phyloP scores from a whole-genome alignment of 2,113 vertebrate genomes.

The Herpailurus yagouaroundi region DNA sequence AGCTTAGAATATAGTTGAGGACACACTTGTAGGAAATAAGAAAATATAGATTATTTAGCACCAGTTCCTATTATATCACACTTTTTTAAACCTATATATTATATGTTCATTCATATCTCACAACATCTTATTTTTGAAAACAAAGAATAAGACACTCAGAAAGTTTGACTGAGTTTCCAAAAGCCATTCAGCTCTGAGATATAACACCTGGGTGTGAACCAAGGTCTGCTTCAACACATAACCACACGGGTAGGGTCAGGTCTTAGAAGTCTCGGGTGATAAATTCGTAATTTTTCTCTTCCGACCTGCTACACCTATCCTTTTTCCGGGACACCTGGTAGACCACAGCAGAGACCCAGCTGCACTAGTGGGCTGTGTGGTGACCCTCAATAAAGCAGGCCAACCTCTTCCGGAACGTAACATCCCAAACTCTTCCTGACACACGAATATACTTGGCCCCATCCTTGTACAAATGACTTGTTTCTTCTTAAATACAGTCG shows the following conservation, averaged over 20 bases:
- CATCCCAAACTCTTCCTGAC: not conserved
- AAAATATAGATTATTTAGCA: not conserved
- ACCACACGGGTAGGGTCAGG: not conserved
- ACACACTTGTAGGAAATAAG: not conserved
- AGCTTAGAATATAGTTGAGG: not conserved
- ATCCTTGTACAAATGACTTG: not conserved
- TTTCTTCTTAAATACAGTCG: slow-evolving; percentile 1
- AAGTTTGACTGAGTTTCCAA: not conserved
- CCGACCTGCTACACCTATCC: not conserved
- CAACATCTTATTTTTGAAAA: not conserved
- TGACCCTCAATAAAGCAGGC: not conserved
- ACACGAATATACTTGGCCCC: not conserved
- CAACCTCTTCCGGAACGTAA: not conserved
- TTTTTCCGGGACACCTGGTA: not conserved
- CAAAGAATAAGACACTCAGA: not conserved
- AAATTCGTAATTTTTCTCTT: not conserved
- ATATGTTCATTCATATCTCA: not conserved
- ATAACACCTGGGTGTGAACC: not conserved
- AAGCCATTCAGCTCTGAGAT: not conserved
- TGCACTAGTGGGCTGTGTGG: not conserved
- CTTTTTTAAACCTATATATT: not conserved
- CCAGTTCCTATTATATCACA: not conserved
- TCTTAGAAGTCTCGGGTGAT: not conserved
- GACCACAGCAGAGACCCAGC: not conserved
- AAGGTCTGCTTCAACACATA: not conserved